Percentiles rank a stretch among this genome's conserved stretches.
Evolutionary conservation across 2,797 vertebrate species (phyloP).

Genomic region (Carapus acus): DNA sequence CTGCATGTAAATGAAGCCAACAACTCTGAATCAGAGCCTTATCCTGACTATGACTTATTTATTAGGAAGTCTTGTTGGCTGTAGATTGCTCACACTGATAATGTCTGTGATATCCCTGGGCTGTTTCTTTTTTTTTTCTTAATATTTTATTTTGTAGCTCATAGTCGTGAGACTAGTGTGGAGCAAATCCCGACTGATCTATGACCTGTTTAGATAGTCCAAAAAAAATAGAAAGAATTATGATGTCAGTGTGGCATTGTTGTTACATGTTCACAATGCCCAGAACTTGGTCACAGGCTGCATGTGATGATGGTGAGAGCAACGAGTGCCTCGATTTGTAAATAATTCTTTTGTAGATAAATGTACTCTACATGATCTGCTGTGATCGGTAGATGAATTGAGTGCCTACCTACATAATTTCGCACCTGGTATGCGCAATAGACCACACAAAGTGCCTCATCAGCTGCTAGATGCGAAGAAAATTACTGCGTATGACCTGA

Average conservation of each 20-base stretch:
- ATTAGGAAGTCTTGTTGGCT: conserved; percentile 32
- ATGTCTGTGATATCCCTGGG: conserved; percentile 34
- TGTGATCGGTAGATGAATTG: too few species aligned
- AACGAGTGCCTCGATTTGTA: too few species aligned
- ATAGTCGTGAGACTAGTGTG: conserved; percentile 15
- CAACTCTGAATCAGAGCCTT: conserved; percentile 40
- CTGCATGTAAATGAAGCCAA: conserved; percentile 36
- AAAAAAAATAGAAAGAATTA: background rate
- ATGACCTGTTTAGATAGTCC: background rate
- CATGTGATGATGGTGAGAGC: too few species aligned
- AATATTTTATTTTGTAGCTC: conserved; percentile 42
- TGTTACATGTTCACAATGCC: conserved; percentile 1
- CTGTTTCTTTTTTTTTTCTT: conserved; percentile 49
- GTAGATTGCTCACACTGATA: conserved; percentile 14
- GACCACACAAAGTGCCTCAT: too few species aligned
- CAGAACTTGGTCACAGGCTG: too few species aligned
- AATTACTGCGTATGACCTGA: too few species aligned
- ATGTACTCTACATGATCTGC: too few species aligned
- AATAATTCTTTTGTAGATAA: too few species aligned
- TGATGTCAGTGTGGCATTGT: background rate
- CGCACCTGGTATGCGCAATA: too few species aligned
- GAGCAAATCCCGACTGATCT: background rate
- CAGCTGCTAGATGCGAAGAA: too few species aligned
- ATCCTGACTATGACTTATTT: conserved; percentile 46
- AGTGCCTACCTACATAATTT: too few species aligned